Evolutionary conservation across 2,113 vertebrate genomes (phyloP), one percentile per base, ranked within the genome.

Genomic region (Sterrhoptilus dennistouni): DNA sequence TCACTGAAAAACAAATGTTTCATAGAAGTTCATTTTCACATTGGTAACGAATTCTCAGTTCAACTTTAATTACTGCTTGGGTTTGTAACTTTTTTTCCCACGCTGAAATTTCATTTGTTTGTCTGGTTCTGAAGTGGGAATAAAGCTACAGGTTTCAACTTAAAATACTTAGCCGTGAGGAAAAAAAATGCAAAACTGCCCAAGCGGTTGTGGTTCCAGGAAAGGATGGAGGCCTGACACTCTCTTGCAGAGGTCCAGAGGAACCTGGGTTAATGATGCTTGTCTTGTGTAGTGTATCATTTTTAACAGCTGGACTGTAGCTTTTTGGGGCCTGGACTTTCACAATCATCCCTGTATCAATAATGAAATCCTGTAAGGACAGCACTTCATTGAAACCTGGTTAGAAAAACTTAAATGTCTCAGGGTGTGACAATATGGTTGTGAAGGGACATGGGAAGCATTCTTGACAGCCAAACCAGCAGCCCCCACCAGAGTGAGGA

Each of bases 391-490:
- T 29, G 38, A 31, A 47, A 31, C 44, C 29, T 24, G 16, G 1
- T 27, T 23, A 69, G 59, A 21, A 35, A 31, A 66, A 18, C 24
- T 42, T 6, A 4, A 29, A 3, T 50, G 10, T 29, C 0, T 0
- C 10, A 2, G 7, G 17, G 8, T 36, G 47, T n/a, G 64, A 14
- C 22, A 28, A 0, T 20, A 4, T 22, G 35, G 14, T 18, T 0
- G 6, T 6, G 11, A 53, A 42, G 81, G 38, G 49, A 29, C 5
- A 1, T 6, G 54, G 85, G 36, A 38, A 42, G 27, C 40, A 12
- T 3, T 13, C 23, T 8, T 24, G 69, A n/a, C 36, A 78, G 70
- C 36, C 47, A 49, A 5, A 47, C 15, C n/a, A 61, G 6, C 23
- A 24, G 33, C 60, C 16, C 21, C 42, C 6, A 1, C 28, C 7